Conservation (phyloP, 1,140 invertebrate genomes). For the Megalonaias nervosa region DNA sequence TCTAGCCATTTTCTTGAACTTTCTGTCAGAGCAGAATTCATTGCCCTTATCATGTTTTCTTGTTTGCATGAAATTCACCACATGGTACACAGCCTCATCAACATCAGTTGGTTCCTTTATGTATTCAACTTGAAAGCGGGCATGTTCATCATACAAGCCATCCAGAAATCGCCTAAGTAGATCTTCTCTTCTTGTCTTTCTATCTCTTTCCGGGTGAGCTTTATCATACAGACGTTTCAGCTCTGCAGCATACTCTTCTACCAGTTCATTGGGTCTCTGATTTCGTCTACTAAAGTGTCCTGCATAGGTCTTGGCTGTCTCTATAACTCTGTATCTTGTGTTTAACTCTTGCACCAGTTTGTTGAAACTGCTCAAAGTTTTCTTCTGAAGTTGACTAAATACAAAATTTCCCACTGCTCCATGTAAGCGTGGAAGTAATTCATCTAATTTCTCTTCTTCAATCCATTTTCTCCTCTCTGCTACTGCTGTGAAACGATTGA, state of each 20-base stretch:
- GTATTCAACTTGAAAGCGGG: constrained; percentile 24
- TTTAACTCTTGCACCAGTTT: constrained; percentile 21
- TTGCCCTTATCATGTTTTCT: constrained; percentile 1
- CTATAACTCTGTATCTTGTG: constrained; percentile 27
- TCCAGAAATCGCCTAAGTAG: constrained; percentile 24
- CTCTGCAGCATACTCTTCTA: constrained; percentile 34
- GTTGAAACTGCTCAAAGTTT: constrained; percentile 6
- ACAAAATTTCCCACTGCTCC: constrained; percentile 34
- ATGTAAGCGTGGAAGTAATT: constrained; percentile 32
- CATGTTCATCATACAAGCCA: constrained; percentile 18
- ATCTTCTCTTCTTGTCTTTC: constrained; percentile 28
- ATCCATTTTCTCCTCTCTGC: constrained; percentile 21
- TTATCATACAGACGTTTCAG: constrained; percentile 26
- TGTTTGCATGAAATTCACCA: constrained; percentile 12
- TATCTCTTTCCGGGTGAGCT: constrained; percentile 20
- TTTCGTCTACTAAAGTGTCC: constrained; percentile 13
- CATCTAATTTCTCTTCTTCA: constrained; percentile 19
- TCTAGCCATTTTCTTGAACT: no score
- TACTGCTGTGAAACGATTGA: constrained; percentile 32
- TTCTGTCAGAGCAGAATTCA: no score
- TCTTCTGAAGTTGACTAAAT: constrained; percentile 18
- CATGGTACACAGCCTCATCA: constrained; percentile 29
- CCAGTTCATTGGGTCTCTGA: constrained; percentile 16
- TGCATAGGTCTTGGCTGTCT: constrained; percentile 22
- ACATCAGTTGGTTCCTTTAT: constrained; percentile 24